Conservation (phyloP, 1,140 invertebrate species). For the Bradysia coprophila region DNA sequence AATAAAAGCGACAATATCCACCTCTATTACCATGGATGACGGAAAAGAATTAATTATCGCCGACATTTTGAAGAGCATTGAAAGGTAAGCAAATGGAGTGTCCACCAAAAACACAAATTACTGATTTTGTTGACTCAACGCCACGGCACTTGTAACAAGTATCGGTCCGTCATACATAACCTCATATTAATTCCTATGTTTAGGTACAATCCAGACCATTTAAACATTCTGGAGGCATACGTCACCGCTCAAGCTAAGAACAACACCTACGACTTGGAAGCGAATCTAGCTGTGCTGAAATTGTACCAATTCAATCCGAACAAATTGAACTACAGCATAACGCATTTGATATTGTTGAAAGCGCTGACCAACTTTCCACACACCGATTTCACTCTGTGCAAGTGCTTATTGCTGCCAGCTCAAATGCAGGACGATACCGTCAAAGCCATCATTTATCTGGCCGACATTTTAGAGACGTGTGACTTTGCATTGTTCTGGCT, state of each 20-base stretch:
- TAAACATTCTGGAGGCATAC: slow-evolving; percentile 75
- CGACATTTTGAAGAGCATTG: slow-evolving; percentile 50
- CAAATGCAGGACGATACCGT: slow-evolving; percentile 69
- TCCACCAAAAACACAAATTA: too few species aligned
- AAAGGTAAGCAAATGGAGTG: slow-evolving; percentile 31
- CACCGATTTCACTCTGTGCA: slow-evolving; percentile 92
- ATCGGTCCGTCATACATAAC: slow-evolving; percentile 1
- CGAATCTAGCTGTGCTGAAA: slow-evolving; percentile 82
- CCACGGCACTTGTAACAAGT: too few species aligned
- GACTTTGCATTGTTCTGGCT: slow-evolving; percentile 87
- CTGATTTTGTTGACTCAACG: too few species aligned
- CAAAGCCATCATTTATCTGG: slow-evolving; percentile 70
- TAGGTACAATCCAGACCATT: slow-evolving; percentile 90
- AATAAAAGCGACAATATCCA: too few species aligned
- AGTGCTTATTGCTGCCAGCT: slow-evolving; percentile 75
- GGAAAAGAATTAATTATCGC: slow-evolving; percentile 46
- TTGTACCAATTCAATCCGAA: slow-evolving; percentile 89
- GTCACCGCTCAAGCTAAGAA: slow-evolving; percentile 83
- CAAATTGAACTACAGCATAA: slow-evolving; percentile 67
- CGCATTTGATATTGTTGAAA: slow-evolving; percentile 73
- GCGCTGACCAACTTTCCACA: slow-evolving; percentile 91
- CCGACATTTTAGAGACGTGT: slow-evolving; percentile 82
- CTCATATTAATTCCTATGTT: slow-evolving; percentile 15
- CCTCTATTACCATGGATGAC: slow-evolving; percentile 45
- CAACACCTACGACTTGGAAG: slow-evolving; percentile 91